These are phyloP conservation scores for Pantherophis vulpinus DNA, from an alignment of 2,797 vertebrate genomes.

Conservation along the genomic window DNA sequence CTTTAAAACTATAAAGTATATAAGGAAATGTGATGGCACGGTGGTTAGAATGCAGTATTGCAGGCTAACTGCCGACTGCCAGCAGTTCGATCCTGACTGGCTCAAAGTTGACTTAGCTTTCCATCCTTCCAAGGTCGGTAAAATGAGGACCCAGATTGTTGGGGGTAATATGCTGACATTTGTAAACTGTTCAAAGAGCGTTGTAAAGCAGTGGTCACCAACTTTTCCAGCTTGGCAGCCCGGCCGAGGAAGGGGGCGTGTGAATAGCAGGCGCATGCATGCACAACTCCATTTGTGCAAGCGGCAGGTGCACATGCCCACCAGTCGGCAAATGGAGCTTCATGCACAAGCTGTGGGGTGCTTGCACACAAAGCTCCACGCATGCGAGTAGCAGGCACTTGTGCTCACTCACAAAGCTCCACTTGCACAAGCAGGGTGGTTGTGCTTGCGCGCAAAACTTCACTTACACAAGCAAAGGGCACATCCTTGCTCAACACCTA, in stretches of 20 bases:
- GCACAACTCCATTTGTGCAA: not conserved
- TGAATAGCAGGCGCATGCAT: not conserved
- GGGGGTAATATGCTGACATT: not conserved
- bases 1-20: conserved; percentile 36
- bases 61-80: not conserved
- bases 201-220: not conserved
- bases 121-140: not conserved
- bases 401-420: too few relatives aligned
- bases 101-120: not conserved
- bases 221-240: not conserved
- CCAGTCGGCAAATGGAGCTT: not conserved
- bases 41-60: not conserved
- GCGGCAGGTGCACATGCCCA: not conserved
- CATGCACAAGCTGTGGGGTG: not conserved
- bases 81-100: not conserved
- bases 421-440: not conserved
- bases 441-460: too few relatives aligned
- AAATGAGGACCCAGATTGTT: not conserved
- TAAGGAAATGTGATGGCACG: not conserved
- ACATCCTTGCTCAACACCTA: not conserved
- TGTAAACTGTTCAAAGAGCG: not conserved
- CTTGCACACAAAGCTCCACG: not conserved
- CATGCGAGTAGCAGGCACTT: not conserved
- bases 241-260: rapidly evolving
- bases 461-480: too few relatives aligned